Evolutionary conservation across 2,797 vertebrate species (phyloP), one percentile per base, ranked within the genome.

Genomic region (Stomatorhinus walkeri): DNA sequence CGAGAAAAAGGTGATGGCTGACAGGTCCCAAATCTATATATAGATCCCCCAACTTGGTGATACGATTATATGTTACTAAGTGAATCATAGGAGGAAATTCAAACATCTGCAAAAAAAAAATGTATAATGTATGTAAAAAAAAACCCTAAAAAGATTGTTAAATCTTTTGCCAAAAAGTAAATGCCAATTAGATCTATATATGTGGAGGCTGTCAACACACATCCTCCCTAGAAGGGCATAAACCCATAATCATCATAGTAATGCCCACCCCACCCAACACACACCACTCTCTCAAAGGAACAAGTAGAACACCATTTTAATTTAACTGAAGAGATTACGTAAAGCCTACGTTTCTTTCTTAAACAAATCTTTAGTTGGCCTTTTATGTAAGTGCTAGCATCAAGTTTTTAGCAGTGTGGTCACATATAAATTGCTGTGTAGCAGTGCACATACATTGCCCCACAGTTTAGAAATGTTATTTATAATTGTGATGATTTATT

Each of bases 401-500:
- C 36, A 19, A 43, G 36, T 16, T 9, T 79, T 79, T 43, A 79
- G 5, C 72, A 9, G 72, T 19, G 72, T 6, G 6, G 40, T 79
- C 36, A n/a, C 36, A 79, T 46, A 46, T 79, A 46, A 79, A 79
- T 79, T 3, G 16, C 7, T 79, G 2, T 79, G 40, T 46, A n/a
- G 36, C 72, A 79, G 16, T 79, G 16, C 72, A 46, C 36, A 7
- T 79, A 46, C 36, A 79, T 79, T 79, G 72, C 36, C 72, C 72
- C 72, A n/a, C 14, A 79, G 72, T 79, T 79, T 79, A 79, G 72
- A 43, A 46, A 79, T 46, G 36, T 43, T 79, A 43, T 79, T 43
- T 43, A 79, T 79, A 79, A 79, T 79, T 79, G 36, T 79, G 16
- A 79, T 79, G 72, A 43, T 79, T 79, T 79, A 79, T 79, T 43